A percentile compares a stretch with the other conserved stretches of the same genome.
Conservation (phyloP, 2,797 vertebrate genomes). For the Diplodus sargus region DNA sequence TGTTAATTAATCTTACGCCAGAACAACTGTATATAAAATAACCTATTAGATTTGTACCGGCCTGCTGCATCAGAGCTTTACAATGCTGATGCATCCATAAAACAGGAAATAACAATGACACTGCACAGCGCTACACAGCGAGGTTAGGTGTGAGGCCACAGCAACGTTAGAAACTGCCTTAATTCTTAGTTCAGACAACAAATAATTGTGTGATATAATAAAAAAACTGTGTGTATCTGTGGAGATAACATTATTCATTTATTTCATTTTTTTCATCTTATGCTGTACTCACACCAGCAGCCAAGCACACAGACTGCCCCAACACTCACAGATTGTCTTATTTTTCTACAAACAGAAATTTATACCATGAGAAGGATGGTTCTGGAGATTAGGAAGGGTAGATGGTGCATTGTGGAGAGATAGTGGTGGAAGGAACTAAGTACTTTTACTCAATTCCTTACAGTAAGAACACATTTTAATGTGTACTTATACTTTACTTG, state of each 20-base stretch:
- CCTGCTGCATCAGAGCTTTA: constrained; percentile 43
- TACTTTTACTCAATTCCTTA: neutral
- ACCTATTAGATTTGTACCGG: constrained; percentile 73
- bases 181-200: neutral
- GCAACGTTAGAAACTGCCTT: neutral
- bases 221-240: neutral
- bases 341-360: neutral
- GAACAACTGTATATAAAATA: constrained; percentile 60
- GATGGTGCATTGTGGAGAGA: neutral
- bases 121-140: neutral
- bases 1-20: constrained; percentile 78
- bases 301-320: neutral
- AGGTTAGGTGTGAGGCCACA: constrained; percentile 23
- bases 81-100: constrained; percentile 56
- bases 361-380: too few species aligned
- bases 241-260: neutral
- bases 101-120: neutral
- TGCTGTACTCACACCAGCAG: neutral
- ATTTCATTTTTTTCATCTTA: neutral
- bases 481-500: neutral
- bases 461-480: neutral
- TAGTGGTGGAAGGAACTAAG: too few species aligned
- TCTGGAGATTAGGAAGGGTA: neutral
- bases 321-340: neutral
- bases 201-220: neutral